A percentile compares a stretch with the other conserved stretches of the same genome.
These are phyloP conservation scores for Lipophrys pholis DNA, from an alignment of 2,113 vertebrate genomes.

Conservation along the genomic window DNA sequence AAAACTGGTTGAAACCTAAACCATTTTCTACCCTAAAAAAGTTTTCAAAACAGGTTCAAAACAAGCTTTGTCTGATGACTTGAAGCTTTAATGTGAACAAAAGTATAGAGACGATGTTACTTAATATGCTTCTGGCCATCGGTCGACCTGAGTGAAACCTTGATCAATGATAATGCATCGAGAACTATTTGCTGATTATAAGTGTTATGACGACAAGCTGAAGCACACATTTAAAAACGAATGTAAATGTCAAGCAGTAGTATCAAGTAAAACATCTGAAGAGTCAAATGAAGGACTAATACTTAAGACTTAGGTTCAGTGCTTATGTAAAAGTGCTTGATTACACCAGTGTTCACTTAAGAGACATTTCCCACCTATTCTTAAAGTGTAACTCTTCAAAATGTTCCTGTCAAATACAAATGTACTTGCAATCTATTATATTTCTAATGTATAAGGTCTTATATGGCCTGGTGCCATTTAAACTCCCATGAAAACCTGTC, in stretches of 20 bases:
- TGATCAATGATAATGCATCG: not conserved
- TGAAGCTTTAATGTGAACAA: too few relatives aligned
- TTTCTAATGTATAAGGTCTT: not conserved
- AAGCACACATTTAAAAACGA: too few relatives aligned
- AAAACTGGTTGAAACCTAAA: too few relatives aligned
- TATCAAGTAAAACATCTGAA: not conserved
- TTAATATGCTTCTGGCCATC: too few relatives aligned
- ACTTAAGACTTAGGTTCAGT: not conserved
- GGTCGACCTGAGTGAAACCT: not conserved
- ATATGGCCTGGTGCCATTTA: constrained; percentile 2
- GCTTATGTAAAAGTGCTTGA: not conserved
- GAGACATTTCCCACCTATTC: not conserved
- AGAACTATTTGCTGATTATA: not conserved
- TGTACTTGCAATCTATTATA: not conserved
- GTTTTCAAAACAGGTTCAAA: too few relatives aligned
- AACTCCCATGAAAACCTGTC: not conserved
- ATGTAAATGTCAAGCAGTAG: too few relatives aligned
- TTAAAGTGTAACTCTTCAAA: too few relatives aligned
- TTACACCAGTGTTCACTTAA: not conserved
- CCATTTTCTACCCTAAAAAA: too few relatives aligned
- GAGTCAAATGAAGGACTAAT: not conserved
- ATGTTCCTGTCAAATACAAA: not conserved
- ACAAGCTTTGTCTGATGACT: too few relatives aligned
- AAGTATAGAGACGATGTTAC: too few relatives aligned
- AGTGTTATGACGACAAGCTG: not conserved